Evolutionary conservation across 2,113 vertebrate genomes (phyloP).

Genomic region (Malaclemys terrapin): DNA sequence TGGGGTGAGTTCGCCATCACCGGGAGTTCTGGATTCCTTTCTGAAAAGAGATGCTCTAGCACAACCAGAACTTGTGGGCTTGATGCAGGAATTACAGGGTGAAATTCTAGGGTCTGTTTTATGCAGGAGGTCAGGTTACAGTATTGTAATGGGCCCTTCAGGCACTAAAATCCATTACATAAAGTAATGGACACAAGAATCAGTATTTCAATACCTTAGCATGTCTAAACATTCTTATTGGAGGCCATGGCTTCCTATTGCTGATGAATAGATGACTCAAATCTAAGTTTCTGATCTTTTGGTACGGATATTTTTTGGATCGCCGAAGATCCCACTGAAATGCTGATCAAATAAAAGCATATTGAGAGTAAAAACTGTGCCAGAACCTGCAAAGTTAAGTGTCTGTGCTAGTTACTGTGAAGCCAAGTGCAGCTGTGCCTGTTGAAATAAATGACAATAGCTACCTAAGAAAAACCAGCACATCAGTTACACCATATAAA

Average conservation of each 20-base stretch:
- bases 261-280: background rate
- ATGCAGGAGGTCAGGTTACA: background rate
- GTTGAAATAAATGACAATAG: background rate
- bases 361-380: background rate
- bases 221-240: background rate
- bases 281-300: background rate
- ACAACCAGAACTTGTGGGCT: background rate
- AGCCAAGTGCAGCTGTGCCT: background rate
- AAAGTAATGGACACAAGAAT: rapidly evolving
- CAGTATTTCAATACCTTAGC: background rate
- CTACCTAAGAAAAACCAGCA: background rate
- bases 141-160: background rate
- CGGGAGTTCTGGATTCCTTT: background rate
- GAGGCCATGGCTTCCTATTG: background rate
- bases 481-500: background rate
- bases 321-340: background rate
- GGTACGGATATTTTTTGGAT: slow-evolving; percentile 20
- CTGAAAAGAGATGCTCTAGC: background rate
- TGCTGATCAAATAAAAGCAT: background rate
- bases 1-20: rapidly evolving
- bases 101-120: background rate
- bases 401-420: background rate
- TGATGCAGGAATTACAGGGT: background rate
- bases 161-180: background rate
- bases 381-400: background rate